Evolutionary conservation across 92 coral and sea anemone genomes (phyloP).

Genomic region (Porites evermanni): DNA sequence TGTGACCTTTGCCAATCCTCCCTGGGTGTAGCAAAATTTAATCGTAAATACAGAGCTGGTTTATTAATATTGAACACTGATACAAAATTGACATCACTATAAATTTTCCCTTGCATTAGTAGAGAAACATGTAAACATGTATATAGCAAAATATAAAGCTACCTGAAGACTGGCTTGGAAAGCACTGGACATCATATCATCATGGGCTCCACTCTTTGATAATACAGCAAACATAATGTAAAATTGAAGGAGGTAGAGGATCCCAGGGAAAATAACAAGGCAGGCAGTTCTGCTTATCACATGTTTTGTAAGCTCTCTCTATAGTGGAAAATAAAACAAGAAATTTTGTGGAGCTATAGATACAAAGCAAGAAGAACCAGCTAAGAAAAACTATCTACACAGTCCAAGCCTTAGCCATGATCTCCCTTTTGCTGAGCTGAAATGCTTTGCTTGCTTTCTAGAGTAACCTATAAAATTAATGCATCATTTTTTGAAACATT

Average conservation of each 20-base stretch:
- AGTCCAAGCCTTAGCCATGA: too few relatives aligned
- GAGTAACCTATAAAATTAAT: too few relatives aligned
- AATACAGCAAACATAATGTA: constrained; percentile 77
- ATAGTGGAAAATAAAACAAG: constrained; percentile 10
- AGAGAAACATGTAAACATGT: not conserved
- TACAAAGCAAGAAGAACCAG: not conserved
- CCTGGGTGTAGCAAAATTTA: constrained; percentile 57
- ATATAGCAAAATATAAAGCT: not conserved
- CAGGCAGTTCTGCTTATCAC: constrained; percentile 63
- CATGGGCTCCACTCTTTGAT: constrained; percentile 92
- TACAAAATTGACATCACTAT: too few relatives aligned
- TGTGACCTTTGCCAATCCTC: constrained; percentile 94
- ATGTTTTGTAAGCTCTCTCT: constrained; percentile 74
- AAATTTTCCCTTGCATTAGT: too few relatives aligned
- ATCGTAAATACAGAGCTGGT: too few relatives aligned
- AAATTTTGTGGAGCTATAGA: not conserved
- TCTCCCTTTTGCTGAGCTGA: too few relatives aligned
- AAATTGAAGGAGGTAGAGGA: constrained; percentile 86
- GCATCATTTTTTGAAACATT: too few relatives aligned
- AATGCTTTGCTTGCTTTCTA: too few relatives aligned
- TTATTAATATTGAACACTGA: too few relatives aligned
- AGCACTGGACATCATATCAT: constrained; percentile 99
- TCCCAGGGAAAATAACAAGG: constrained; percentile 78
- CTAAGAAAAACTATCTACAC: too few relatives aligned
- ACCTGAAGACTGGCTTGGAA: constrained; percentile 99